Conservation (phyloP, 2,888 invertebrate species). For the Byasa hedistus region DNA sequence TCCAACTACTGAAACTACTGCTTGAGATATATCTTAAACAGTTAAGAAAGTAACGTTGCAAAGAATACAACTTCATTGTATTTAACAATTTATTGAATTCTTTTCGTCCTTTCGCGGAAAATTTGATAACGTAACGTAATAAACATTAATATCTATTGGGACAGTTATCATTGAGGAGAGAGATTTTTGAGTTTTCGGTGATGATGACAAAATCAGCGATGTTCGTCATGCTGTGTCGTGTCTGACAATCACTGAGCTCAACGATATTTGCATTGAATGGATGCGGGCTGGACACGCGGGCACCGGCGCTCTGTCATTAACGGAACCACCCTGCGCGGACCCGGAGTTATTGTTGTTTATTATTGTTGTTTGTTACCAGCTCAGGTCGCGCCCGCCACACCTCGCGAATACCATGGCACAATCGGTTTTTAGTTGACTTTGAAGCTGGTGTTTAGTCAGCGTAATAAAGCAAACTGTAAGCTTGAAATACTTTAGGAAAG, state of each 20-base stretch:
- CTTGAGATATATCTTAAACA: too few species aligned
- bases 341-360: conserved; percentile 66
- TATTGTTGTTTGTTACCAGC: conserved; percentile 20
- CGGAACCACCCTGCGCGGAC: conserved; percentile 63
- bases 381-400: conserved; percentile 49
- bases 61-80: too few species aligned
- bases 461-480: conserved; percentile 43
- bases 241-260: conserved; percentile 55
- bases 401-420: conserved; percentile 30
- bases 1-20: too few species aligned
- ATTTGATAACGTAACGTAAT: neutral
- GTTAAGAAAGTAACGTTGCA: too few species aligned
- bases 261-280: conserved; percentile 75
- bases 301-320: conserved; percentile 74
- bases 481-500: too few species aligned
- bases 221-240: conserved; percentile 42
- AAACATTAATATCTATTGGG: neutral
- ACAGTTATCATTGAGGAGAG: neutral
- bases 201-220: conserved; percentile 4
- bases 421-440: conserved; percentile 38
- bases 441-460: neutral
- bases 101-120: too few species aligned
- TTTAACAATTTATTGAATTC: too few species aligned
- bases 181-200: neutral
- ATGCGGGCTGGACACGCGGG: conserved; percentile 67